Percentiles rank a stretch among this genome's conserved stretches.
phyloP scores from a whole-genome alignment of 53 echinoderm and acorn worm species.

The Astropecten irregularis region DNA sequence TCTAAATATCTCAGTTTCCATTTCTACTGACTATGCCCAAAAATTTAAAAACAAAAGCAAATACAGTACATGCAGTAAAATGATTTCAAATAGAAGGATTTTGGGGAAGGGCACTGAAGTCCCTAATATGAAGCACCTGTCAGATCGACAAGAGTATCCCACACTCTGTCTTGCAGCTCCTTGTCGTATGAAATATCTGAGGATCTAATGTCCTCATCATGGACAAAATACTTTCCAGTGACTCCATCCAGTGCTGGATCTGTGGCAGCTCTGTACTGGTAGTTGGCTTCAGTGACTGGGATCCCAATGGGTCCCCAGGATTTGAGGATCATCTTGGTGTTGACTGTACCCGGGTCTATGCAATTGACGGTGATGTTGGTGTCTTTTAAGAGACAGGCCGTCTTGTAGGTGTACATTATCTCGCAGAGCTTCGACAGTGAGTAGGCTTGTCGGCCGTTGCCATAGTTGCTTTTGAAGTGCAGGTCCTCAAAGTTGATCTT shows the following conservation, averaged over 20 bases:
- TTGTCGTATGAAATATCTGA: not conserved
- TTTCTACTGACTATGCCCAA: too few species aligned
- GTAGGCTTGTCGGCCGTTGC: conserved; percentile 68
- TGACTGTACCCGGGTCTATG: conserved; percentile 54
- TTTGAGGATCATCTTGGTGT: conserved; percentile 73
- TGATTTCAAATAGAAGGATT: too few species aligned
- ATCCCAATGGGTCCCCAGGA: conserved; percentile 66
- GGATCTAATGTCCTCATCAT: not conserved
- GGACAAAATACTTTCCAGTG: conserved; percentile 79
- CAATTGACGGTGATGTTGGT: not conserved
- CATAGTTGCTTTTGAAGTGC: conserved; percentile 59
- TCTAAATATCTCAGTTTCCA: too few species aligned
- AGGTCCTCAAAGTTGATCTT: conserved; percentile 65
- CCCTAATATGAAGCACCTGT: not conserved
- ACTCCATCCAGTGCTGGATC: conserved; percentile 48
- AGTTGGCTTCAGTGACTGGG: conserved; percentile 63
- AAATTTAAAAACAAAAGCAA: too few species aligned
- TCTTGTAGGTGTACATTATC: conserved; percentile 73
- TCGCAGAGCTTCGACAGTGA: conserved; percentile 74
- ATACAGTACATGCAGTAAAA: too few species aligned
- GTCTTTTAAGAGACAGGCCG: conserved; percentile 57
- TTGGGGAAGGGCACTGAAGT: too few species aligned
- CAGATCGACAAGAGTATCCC: not conserved
- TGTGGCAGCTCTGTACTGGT: conserved; percentile 67
- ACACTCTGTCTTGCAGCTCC: not conserved